Evolutionary conservation across 2,888 invertebrate species (phyloP).

Genomic region (Geophilus truncorum): DNA sequence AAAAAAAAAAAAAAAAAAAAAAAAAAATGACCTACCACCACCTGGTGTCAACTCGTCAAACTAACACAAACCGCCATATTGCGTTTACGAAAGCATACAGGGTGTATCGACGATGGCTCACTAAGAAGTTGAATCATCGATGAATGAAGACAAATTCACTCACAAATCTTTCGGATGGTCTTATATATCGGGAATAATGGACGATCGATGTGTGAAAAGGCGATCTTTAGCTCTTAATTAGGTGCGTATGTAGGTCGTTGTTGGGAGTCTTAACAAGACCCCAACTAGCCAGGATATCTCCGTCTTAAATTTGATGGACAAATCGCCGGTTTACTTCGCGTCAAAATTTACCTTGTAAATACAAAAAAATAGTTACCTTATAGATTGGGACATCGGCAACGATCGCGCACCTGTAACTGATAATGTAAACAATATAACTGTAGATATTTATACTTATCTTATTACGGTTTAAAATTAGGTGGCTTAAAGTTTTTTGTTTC

Average conservation of each 20-base stretch:
- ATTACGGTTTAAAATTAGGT: neutral
- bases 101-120: slow-evolving; percentile 12
- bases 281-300: neutral
- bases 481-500: neutral
- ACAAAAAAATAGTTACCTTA: no score
- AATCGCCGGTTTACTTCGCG: neutral
- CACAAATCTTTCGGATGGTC: neutral
- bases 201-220: neutral
- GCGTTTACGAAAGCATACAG: slow-evolving; percentile 14
- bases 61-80: neutral
- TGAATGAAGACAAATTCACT: neutral
- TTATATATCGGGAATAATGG: neutral
- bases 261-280: neutral
- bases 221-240: neutral
- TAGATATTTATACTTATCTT: neutral
- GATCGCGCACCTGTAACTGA: no score
- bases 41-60: slow-evolving; percentile 9
- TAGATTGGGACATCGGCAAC: no score
- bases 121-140: slow-evolving; percentile 8
- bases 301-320: slow-evolving; percentile 3
- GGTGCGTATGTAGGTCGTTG: neutral
- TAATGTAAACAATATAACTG: neutral
- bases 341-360: neutral
- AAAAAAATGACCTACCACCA: neutral
- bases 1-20: neutral